These are phyloP conservation scores for Tympanoctomys barrerae DNA, from an alignment of 2,797 vertebrate species.

Conservation along the genomic window DNA sequence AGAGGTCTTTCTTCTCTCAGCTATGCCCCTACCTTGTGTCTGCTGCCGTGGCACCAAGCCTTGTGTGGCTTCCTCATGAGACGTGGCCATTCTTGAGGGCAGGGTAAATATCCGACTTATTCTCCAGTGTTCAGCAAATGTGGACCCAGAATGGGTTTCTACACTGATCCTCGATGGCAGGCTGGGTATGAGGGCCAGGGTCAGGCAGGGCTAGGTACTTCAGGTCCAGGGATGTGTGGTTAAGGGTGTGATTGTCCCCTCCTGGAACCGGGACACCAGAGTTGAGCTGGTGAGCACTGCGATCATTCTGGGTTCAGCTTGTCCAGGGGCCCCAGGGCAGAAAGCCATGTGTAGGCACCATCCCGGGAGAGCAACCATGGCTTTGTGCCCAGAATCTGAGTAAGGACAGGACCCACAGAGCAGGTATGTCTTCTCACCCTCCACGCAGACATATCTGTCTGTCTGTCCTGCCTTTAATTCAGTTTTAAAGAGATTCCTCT, in stretches of 20 bases:
- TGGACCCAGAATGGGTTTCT: neutral
- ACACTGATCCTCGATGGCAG: neutral
- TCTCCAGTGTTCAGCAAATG: neutral
- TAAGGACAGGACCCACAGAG: neutral
- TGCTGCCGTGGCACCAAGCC: neutral
- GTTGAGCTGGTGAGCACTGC: neutral
- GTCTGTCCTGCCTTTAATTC: constrained; percentile 65
- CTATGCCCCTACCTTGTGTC: no score
- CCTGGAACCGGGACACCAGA: neutral
- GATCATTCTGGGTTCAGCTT: neutral
- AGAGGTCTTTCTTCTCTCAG: neutral
- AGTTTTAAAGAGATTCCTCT: neutral
- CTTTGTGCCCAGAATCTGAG: neutral
- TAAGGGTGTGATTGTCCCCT: neutral
- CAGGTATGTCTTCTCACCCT: neutral
- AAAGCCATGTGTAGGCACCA: neutral
- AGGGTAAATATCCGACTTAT: neutral
- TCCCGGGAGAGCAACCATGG: neutral
- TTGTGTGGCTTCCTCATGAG: neutral
- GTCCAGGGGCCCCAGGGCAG: neutral
- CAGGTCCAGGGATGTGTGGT: neutral
- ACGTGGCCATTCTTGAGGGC: neutral
- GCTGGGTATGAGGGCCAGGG: neutral
- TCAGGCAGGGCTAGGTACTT: neutral
- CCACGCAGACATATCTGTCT: neutral